phyloP scores from a whole-genome alignment of 2,113 vertebrate genomes.

The Corydoras sp. region DNA sequence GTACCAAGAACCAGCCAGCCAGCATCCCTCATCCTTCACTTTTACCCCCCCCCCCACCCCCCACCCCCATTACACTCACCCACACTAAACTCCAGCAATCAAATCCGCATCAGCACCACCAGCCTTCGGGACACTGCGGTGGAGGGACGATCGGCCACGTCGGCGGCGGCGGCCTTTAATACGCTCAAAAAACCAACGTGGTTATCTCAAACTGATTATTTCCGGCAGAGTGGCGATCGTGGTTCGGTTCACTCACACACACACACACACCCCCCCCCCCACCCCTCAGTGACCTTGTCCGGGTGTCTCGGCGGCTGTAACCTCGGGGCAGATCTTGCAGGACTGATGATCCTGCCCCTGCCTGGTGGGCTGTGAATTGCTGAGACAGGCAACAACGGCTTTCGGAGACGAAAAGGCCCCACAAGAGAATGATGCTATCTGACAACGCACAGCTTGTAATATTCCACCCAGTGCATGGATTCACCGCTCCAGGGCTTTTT shows the following conservation, averaged over 20 bases:
- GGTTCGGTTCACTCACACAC: not conserved
- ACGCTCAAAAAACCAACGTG: too few species aligned
- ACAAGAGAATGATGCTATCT: conserved; percentile 62
- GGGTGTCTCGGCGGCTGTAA: conserved; percentile 37
- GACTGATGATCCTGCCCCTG: conserved; percentile 60
- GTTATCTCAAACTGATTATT: too few species aligned
- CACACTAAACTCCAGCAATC: conserved; percentile 15
- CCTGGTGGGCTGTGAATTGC: conserved; percentile 57
- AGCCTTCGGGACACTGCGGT: too few species aligned
- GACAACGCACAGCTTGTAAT: conserved; percentile 64
- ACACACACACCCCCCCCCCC: not conserved
- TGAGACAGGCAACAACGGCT: conserved; percentile 61
- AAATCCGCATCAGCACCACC: conserved; percentile 23
- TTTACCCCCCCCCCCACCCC: not conserved
- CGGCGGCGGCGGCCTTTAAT: not conserved
- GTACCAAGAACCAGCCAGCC: not conserved
- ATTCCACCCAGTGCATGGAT: conserved; percentile 19
- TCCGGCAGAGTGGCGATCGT: not conserved
- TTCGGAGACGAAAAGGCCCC: conserved; percentile 55
- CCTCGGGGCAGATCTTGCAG: conserved; percentile 36
- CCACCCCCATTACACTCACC: not conserved
- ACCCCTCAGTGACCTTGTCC: conserved; percentile 58
- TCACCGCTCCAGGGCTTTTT: conserved; percentile 10
- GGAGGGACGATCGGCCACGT: conserved; percentile 20
- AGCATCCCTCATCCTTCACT: too few species aligned